These are phyloP conservation scores for Stenodema calcarata DNA, from an alignment of 2,888 invertebrate species.

Conservation along the genomic window DNA sequence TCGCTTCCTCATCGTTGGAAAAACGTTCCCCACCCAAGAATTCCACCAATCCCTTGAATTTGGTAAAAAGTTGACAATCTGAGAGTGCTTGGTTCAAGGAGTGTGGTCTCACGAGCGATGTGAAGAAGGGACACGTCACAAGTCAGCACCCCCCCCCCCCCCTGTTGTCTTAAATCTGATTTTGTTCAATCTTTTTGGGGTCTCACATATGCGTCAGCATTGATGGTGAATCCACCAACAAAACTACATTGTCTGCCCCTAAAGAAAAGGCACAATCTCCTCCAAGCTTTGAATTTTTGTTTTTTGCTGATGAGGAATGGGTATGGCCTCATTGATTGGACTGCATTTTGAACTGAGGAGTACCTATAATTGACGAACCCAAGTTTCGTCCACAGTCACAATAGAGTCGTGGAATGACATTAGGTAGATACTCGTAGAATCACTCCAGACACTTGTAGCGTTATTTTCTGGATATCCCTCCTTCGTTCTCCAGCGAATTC, in stretches of 20 bases:
- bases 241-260: conserved; percentile 36
- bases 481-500: too few species aligned
- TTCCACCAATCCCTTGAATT: conserved; percentile 35
- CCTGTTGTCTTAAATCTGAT: conserved; percentile 53
- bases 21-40: conserved; percentile 38
- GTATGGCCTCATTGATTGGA: too few species aligned
- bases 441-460: too few species aligned
- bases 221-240: conserved; percentile 43
- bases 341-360: too few species aligned
- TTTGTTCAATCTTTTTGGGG: conserved; percentile 48
- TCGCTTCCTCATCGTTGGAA: conserved; percentile 29
- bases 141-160: conserved; percentile 54
- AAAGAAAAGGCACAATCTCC: too few species aligned
- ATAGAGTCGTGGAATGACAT: too few species aligned
- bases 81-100: conserved; percentile 31
- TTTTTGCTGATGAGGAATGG: too few species aligned
- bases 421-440: too few species aligned
- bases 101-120: conserved; percentile 41
- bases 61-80: conserved; percentile 45
- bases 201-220: conserved; percentile 26
- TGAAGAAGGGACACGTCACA: conserved; percentile 52
- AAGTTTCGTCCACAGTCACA: too few species aligned
- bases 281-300: too few species aligned
- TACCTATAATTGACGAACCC: too few species aligned
- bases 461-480: too few species aligned